Conservation (phyloP, 1,140 invertebrate species). For the Diorhabda sublineata region DNA sequence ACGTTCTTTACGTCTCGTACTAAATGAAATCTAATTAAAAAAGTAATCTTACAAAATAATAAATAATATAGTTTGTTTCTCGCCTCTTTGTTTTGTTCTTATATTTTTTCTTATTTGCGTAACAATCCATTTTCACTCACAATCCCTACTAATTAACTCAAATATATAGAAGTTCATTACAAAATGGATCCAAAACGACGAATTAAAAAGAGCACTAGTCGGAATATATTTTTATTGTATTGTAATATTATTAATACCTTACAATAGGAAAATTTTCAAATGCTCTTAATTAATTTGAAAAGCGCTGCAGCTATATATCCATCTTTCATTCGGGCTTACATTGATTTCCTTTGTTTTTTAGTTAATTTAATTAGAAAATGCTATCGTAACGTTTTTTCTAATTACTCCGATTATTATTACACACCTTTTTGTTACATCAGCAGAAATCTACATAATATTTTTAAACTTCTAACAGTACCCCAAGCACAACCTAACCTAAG, state of each 20-base stretch:
- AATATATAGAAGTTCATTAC: slow-evolving; percentile 13
- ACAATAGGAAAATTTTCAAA: slow-evolving; percentile 10
- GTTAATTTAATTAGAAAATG: too few species aligned
- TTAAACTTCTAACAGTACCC: too few species aligned
- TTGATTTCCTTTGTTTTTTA: too few species aligned
- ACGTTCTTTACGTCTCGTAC: not conserved
- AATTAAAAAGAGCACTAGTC: slow-evolving; percentile 7
- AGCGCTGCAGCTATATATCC: not conserved
- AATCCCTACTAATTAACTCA: slow-evolving; percentile 14
- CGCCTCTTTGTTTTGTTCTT: not conserved
- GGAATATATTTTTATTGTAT: slow-evolving; percentile 11
- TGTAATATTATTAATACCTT: not conserved
- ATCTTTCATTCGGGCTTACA: too few species aligned
- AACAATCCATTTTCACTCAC: slow-evolving; percentile 15
- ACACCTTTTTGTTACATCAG: too few species aligned
- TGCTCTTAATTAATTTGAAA: slow-evolving; percentile 11
- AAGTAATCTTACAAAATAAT: slow-evolving; percentile 26
- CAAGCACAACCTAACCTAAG: too few species aligned
- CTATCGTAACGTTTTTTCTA: too few species aligned
- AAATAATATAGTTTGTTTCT: slow-evolving; percentile 16
- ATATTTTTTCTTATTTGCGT: slow-evolving; percentile 2
- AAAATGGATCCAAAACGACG: slow-evolving; percentile 11
- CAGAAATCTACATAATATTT: too few species aligned
- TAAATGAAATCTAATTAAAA: slow-evolving; percentile 24
- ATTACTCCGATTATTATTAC: too few species aligned